Percentiles rank a stretch among this genome's conserved stretches.
These are phyloP conservation scores for Pipra filicauda DNA, from an alignment of 2,113 vertebrate species.

Conservation along the genomic window DNA sequence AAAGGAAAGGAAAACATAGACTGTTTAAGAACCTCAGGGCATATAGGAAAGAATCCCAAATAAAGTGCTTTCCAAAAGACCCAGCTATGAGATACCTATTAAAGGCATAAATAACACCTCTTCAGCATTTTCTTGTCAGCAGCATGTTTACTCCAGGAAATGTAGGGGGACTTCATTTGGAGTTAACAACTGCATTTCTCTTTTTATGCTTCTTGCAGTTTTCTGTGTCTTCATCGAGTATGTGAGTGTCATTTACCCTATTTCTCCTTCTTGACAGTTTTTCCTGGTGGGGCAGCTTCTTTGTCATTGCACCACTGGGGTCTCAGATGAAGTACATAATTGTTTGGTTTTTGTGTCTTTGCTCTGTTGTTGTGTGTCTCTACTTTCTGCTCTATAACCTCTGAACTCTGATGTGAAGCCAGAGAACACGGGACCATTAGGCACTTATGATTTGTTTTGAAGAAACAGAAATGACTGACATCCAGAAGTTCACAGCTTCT, in stretches of 20 bases:
- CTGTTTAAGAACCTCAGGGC: neutral
- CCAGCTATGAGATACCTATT: rapidly evolving
- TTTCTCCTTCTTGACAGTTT: neutral
- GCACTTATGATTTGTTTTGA: neutral
- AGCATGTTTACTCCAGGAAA: neutral
- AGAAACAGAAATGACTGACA: neutral
- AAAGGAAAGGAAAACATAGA: rapidly evolving
- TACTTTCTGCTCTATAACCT: neutral
- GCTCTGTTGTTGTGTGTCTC: neutral
- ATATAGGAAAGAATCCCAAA: neutral
- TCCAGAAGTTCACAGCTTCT: neutral
- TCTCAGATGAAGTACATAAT: neutral
- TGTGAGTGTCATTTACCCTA: neutral
- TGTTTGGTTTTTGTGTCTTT: neutral
- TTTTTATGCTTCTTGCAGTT: neutral
- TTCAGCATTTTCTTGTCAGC: neutral
- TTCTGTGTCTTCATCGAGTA: neutral
- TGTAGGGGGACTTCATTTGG: neutral
- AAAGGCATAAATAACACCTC: neutral
- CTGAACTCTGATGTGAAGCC: neutral
- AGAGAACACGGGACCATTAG: neutral
- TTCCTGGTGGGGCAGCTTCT: neutral
- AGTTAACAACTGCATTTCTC: neutral
- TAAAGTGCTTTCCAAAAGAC: neutral
- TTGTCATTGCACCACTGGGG: neutral